A percentile compares a stretch with the other conserved stretches of the same genome.
phyloP scores from a whole-genome alignment of 2,888 invertebrate genomes.

The Eurois occulta region DNA sequence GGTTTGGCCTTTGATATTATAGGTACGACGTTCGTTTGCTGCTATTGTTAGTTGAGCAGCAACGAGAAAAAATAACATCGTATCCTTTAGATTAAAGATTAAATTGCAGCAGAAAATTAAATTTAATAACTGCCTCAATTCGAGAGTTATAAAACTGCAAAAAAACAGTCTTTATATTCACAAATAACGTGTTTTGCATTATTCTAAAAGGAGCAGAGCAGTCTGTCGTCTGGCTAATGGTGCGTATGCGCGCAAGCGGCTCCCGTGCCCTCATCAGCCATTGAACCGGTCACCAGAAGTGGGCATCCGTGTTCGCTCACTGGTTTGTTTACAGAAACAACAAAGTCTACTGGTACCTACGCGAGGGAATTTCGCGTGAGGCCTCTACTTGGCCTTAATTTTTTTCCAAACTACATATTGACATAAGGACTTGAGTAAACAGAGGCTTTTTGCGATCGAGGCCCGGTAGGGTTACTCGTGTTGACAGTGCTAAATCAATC shows the following conservation, averaged over 20 bases:
- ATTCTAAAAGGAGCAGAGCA: conserved; percentile 68
- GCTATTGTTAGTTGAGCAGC: conserved; percentile 78
- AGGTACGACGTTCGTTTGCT: conserved; percentile 79
- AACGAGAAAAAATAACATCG: conserved; percentile 70
- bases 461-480: conserved; percentile 85
- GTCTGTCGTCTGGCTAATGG: conserved; percentile 67
- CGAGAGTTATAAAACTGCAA: conserved; percentile 71
- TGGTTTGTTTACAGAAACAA: conserved; percentile 85
- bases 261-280: conserved; percentile 81
- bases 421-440: conserved; percentile 79
- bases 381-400: conserved; percentile 82
- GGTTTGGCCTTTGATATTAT: conserved; percentile 77
- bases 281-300: conserved; percentile 83
- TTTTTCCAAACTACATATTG: conserved; percentile 79
- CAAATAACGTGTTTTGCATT: conserved; percentile 72
- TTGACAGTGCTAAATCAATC: conserved; percentile 83
- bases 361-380: conserved; percentile 84
- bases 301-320: conserved; percentile 82
- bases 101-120: conserved; percentile 74
- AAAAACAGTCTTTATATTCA: conserved; percentile 69
- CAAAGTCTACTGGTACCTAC: conserved; percentile 83
- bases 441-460: conserved; percentile 85
- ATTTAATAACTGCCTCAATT: conserved; percentile 70
- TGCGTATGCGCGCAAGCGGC: conserved; percentile 70
- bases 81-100: conserved; percentile 73